These are phyloP conservation scores for Lithobius niger DNA, from an alignment of 1,140 invertebrate genomes.

Conservation along the genomic window DNA sequence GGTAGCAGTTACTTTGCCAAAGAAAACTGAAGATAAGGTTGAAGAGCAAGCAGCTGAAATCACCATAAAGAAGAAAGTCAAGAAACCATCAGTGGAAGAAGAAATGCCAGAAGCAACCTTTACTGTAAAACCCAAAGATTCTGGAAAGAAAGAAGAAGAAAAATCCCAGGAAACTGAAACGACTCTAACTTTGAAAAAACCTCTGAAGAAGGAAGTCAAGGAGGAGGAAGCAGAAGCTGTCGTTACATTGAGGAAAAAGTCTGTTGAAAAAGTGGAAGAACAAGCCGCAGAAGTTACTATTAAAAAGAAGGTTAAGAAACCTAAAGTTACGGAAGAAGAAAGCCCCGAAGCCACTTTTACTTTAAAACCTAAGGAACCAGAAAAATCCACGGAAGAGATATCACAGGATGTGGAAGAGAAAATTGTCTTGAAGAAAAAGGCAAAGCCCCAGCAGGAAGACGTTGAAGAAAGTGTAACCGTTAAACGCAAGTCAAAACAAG, in stretches of 20 bases:
- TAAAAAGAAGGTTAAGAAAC: slow-evolving; percentile 21
- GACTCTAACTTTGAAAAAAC: slow-evolving; percentile 38
- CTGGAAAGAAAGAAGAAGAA: neutral
- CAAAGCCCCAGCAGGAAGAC: slow-evolving; percentile 16
- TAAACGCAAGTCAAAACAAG: slow-evolving; percentile 9
- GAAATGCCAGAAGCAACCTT: neutral
- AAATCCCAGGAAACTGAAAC: slow-evolving; percentile 28
- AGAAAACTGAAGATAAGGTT: neutral
- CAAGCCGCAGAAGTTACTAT: neutral
- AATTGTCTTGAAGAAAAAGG: slow-evolving; percentile 1
- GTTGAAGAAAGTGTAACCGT: slow-evolving; percentile 11
- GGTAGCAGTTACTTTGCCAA: slow-evolving; percentile 2
- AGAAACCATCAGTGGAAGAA: neutral
- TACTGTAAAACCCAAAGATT: neutral
- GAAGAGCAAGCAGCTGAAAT: neutral
- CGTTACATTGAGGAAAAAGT: no score
- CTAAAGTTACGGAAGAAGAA: slow-evolving; percentile 21
- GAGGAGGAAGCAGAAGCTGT: slow-evolving; percentile 38
- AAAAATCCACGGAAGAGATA: slow-evolving; percentile 36
- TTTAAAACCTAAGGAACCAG: slow-evolving; percentile 26
- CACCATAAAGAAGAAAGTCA: neutral
- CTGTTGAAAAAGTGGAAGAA: slow-evolving; percentile 14
- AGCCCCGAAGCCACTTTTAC: slow-evolving; percentile 35
- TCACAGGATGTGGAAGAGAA: slow-evolving; percentile 22
- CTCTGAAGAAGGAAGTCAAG: slow-evolving; percentile 23